These are phyloP conservation scores for Lycodopsis pacificus DNA, from an alignment of 2,797 vertebrate genomes.

Conservation along the genomic window DNA sequence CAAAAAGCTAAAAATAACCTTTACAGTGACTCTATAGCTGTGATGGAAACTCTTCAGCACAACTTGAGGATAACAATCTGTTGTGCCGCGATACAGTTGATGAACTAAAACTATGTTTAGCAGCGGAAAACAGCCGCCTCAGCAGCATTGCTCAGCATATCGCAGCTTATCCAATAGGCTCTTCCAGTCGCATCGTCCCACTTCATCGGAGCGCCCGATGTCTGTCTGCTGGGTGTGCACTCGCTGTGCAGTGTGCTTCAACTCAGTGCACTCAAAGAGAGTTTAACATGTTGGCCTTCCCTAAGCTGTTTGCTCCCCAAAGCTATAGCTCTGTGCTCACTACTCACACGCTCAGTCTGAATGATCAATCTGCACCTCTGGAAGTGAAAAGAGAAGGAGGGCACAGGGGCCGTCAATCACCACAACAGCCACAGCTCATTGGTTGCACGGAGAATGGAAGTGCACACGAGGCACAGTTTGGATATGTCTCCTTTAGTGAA, in stretches of 20 bases:
- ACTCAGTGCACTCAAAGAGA: constrained; percentile 55
- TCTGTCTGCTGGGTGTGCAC: constrained; percentile 46
- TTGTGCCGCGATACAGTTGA: constrained; percentile 38
- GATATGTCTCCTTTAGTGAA: constrained; percentile 6
- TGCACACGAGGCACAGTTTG: neutral
- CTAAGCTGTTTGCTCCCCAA: constrained; percentile 60
- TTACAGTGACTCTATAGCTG: constrained; percentile 22
- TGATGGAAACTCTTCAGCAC: constrained; percentile 69
- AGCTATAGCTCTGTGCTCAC: constrained; percentile 71
- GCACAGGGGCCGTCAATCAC: constrained; percentile 70
- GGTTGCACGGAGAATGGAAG: constrained; percentile 46
- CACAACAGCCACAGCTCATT: constrained; percentile 40
- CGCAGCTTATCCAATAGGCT: constrained; percentile 60
- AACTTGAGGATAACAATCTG: constrained; percentile 28
- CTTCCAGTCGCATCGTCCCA: constrained; percentile 65
- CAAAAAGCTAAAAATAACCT: neutral
- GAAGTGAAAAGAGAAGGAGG: constrained; percentile 76
- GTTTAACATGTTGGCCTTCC: constrained; percentile 47
- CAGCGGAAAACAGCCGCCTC: constrained; percentile 46
- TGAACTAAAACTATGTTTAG: constrained; percentile 54
- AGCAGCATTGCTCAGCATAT: constrained; percentile 64
- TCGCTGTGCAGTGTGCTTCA: constrained; percentile 57
- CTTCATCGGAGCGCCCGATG: constrained; percentile 56
- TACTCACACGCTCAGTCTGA: constrained; percentile 84
- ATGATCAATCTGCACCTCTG: constrained; percentile 84